Evolutionary conservation across 2,113 vertebrate species (phyloP).

Genomic region (Galemys pyrenaicus): DNA sequence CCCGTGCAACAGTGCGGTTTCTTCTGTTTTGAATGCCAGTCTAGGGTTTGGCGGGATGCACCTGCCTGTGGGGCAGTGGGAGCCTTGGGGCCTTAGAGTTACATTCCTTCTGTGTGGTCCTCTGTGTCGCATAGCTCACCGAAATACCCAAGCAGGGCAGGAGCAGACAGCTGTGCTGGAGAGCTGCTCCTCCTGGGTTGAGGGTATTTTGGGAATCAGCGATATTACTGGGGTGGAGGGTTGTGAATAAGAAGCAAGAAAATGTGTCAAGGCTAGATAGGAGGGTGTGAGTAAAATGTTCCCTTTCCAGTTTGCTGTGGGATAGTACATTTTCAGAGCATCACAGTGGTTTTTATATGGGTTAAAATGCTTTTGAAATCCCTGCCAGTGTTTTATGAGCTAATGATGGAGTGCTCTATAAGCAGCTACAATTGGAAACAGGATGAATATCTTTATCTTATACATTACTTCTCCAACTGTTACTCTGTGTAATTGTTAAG

Average conservation of each 20-base stretch:
- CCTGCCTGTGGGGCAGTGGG: constrained; percentile 66
- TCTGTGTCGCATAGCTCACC: constrained; percentile 62
- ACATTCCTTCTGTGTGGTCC: constrained; percentile 75
- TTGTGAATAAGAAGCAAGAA: constrained; percentile 73
- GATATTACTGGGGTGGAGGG: constrained; percentile 71
- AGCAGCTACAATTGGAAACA: constrained; percentile 34
- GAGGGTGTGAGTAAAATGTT: constrained; percentile 52
- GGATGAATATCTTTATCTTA: not conserved
- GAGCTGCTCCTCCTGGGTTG: constrained; percentile 68
- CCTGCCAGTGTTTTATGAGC: constrained; percentile 63
- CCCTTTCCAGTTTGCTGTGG: constrained; percentile 49
- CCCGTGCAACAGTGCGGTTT: constrained; percentile 52
- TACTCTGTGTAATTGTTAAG: constrained; percentile 29
- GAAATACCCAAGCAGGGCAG: constrained; percentile 72
- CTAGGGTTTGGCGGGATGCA: constrained; percentile 76
- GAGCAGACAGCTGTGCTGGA: constrained; percentile 74
- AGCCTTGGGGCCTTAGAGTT: constrained; percentile 46
- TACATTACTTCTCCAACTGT: not conserved
- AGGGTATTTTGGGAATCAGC: constrained; percentile 78
- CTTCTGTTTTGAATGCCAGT: constrained; percentile 71
- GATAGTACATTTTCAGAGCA: constrained; percentile 49
- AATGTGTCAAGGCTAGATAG: constrained; percentile 71
- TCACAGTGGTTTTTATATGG: constrained; percentile 56
- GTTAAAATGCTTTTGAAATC: constrained; percentile 70
- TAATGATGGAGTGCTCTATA: constrained; percentile 59